Percentiles rank a stretch among this genome's conserved stretches.
Evolutionary conservation across 2,797 vertebrate species (phyloP).

Genomic region (Enteromius viviparus): DNA sequence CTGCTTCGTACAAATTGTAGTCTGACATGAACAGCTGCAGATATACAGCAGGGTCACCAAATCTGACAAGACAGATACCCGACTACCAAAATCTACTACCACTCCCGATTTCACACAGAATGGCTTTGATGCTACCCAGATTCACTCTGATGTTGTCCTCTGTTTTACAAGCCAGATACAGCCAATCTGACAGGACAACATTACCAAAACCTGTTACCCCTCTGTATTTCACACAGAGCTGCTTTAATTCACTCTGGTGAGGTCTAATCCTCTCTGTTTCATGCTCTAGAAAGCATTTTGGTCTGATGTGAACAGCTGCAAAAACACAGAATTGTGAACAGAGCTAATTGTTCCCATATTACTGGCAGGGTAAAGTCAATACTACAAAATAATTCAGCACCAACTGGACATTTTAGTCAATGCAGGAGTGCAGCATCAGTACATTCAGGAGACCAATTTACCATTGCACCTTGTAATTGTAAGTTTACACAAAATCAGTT

Average conservation of each 20-base stretch:
- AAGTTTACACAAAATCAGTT: conserved; percentile 3
- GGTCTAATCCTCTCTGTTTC: neutral
- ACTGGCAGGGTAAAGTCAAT: neutral
- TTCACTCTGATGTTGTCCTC: neutral
- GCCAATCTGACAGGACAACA: neutral
- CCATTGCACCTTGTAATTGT: neutral
- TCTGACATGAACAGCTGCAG: neutral
- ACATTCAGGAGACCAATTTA: no score
- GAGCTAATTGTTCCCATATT: neutral
- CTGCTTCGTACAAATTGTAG: neutral
- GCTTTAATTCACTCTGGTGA: neutral
- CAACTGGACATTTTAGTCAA: conserved; percentile 1
- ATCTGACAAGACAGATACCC: neutral
- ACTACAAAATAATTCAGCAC: neutral
- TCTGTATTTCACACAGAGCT: neutral
- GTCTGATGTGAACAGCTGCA: neutral
- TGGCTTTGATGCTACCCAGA: no score
- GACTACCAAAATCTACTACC: neutral
- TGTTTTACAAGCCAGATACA: neutral
- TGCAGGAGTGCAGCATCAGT: neutral
- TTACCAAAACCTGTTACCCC: neutral
- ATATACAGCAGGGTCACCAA: neutral
- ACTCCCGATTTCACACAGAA: neutral
- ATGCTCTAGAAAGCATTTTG: neutral
- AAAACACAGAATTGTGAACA: neutral